phyloP scores from a whole-genome alignment of 2,797 vertebrate genomes.

The Leptodactylus fallax region DNA sequence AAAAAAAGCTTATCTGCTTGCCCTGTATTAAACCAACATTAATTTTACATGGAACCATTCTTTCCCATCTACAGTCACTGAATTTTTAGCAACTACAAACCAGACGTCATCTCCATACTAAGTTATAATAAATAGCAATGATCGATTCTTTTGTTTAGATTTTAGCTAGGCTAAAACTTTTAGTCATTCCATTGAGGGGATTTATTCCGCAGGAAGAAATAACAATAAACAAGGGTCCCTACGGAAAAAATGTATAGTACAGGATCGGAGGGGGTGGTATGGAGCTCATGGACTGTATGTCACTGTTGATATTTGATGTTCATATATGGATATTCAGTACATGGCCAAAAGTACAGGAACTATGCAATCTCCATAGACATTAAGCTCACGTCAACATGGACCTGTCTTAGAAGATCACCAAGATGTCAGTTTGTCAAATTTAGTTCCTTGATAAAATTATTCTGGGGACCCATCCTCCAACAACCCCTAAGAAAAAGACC shows the following conservation, averaged over 20 bases:
- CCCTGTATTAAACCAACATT: too few species aligned
- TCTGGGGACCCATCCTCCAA: too few species aligned
- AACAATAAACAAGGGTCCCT: neutral
- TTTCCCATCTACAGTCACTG: neutral
- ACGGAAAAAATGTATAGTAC: neutral
- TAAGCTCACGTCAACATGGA: neutral
- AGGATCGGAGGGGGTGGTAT: neutral
- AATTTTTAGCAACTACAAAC: slow-evolving; percentile 10
- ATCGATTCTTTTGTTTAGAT: neutral
- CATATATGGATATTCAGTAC: neutral
- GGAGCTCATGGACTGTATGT: neutral
- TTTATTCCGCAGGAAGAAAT: neutral
- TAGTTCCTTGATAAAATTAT: neutral
- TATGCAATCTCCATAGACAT: too few species aligned
- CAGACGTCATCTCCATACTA: neutral
- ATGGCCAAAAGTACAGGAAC: neutral
- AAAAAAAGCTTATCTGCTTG: neutral
- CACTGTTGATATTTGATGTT: neutral
- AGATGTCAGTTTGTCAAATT: neutral
- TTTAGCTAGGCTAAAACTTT: neutral
- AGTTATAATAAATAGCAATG: slow-evolving; percentile 20
- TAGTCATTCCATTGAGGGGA: neutral
- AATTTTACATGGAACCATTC: neutral
- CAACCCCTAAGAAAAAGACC: too few species aligned
- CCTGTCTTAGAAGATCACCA: neutral